Evolutionary conservation across 37 sponge, comb jelly and placozoan genomes (phyloP).

Genomic region (Spongilla lacustris): DNA sequence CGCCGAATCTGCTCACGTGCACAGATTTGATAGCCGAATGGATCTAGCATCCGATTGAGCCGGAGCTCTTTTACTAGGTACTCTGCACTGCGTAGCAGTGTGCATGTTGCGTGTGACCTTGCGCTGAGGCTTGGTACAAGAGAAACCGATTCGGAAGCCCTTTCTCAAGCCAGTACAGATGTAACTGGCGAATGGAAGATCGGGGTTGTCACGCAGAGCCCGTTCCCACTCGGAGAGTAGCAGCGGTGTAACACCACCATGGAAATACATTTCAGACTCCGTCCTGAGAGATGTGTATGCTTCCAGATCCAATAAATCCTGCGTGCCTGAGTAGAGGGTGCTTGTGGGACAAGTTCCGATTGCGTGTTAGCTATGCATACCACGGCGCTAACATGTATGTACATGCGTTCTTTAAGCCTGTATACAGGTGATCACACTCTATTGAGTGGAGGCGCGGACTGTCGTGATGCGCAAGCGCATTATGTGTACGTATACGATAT

Average conservation of each 20-base stretch:
- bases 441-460: too few relatives aligned
- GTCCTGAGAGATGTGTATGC: too few relatives aligned
- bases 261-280: background rate
- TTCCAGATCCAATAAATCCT: too few relatives aligned
- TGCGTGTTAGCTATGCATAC: too few relatives aligned
- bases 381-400: too few relatives aligned
- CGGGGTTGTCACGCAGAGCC: background rate
- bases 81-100: slow-evolving; percentile 2
- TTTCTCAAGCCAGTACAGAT: background rate
- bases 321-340: too few relatives aligned
- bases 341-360: too few relatives aligned
- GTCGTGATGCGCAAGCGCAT: too few relatives aligned
- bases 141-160: background rate
- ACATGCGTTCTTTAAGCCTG: too few relatives aligned
- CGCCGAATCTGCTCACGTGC: slow-evolving; percentile 25
- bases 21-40: background rate
- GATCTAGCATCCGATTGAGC: background rate
- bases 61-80: background rate
- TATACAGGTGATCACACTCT: too few relatives aligned
- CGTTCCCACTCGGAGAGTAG: background rate
- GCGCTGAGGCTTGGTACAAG: background rate
- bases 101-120: background rate
- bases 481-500: too few relatives aligned
- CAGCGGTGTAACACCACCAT: background rate
- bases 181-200: background rate